Percentiles rank a stretch among this genome's conserved stretches.
These are phyloP conservation scores for Tetragonula clypearis DNA, from an alignment of 1,140 invertebrate genomes.

Conservation along the genomic window DNA sequence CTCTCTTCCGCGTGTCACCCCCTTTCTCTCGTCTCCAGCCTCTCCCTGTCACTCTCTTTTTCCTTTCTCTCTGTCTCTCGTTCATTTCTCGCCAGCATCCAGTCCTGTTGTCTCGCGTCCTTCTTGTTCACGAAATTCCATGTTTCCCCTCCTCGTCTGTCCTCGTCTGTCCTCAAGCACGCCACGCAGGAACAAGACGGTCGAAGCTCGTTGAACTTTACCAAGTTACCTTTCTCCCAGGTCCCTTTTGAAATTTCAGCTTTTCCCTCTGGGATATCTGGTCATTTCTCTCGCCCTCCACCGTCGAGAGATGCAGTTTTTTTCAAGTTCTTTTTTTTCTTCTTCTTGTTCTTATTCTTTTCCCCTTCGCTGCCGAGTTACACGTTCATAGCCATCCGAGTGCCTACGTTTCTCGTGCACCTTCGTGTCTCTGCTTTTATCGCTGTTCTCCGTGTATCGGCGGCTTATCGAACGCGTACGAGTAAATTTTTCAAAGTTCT, in stretches of 20 bases:
- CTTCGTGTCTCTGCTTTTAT: neutral
- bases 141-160: neutral
- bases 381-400: neutral
- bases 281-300: neutral
- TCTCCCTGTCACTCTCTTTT: neutral
- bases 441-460: neutral
- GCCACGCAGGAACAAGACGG: neutral
- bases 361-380: neutral
- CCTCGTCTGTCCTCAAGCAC: neutral
- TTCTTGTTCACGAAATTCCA: conserved; percentile 49
- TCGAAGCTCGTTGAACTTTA: conserved; percentile 41
- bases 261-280: neutral
- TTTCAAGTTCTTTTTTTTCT: neutral
- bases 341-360: neutral
- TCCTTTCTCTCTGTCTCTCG: conserved; percentile 8
- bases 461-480: no score
- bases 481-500: conserved; percentile 28
- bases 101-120: neutral
- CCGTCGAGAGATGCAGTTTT: neutral
- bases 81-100: neutral
- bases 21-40: conserved; percentile 12
- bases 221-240: conserved; percentile 33
- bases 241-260: conserved; percentile 29
- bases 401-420: neutral
- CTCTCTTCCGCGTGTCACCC: conserved; percentile 26